phyloP scores from a whole-genome alignment of 2,113 vertebrate species.

The Oreocharis arfaki region DNA sequence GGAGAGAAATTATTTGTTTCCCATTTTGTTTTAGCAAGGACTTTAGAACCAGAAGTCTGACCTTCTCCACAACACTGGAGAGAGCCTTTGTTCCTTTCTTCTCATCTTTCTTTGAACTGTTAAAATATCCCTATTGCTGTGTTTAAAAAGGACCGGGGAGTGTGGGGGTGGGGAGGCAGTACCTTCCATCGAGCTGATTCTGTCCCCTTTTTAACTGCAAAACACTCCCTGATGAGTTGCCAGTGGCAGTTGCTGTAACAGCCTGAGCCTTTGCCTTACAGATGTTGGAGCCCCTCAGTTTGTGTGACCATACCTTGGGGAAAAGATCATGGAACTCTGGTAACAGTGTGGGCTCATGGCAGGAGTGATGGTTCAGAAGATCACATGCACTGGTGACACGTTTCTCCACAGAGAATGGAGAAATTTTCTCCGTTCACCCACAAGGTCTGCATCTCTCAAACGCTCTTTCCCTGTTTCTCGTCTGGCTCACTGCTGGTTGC shows the following conservation, averaged over 20 bases:
- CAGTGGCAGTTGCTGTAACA: background rate
- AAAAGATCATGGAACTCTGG: too few relatives aligned
- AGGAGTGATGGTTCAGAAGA: background rate
- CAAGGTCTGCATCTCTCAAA: background rate
- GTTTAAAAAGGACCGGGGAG: background rate
- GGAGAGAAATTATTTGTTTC: background rate
- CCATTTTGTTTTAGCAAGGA: background rate
- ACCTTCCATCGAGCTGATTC: background rate
- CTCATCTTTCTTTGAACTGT: background rate
- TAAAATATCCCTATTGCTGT: background rate
- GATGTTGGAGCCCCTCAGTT: background rate
- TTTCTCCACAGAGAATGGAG: background rate
- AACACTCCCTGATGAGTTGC: background rate
- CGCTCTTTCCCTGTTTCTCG: accelerated
- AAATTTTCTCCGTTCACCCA: background rate
- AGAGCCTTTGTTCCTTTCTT: background rate
- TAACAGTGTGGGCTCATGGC: accelerated
- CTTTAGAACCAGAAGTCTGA: background rate
- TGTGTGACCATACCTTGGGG: background rate
- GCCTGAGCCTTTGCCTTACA: background rate
- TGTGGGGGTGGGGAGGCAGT: background rate
- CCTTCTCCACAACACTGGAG: background rate
- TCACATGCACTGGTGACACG: too few relatives aligned
- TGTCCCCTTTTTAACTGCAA: background rate
- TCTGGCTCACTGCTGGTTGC: background rate